Base-by-base conservation (phyloP, 2,888 invertebrate genomes). In the Pseudolycoriella hygida region DNA sequence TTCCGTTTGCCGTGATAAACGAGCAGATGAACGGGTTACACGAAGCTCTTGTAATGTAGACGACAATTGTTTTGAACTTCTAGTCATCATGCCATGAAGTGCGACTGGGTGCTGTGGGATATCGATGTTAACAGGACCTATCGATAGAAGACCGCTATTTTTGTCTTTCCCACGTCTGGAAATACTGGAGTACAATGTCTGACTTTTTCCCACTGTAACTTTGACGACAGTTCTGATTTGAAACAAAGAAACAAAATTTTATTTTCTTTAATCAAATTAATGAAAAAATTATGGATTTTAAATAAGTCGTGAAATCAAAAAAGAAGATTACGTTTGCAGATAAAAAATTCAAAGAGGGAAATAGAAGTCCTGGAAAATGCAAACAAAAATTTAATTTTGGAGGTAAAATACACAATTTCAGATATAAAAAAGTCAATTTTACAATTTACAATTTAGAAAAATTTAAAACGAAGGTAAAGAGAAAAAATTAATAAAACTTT, bases 91-190 rank as follows among this genome's bases (percentile, higher is more conserved):
- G 43, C 94, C 96, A 66, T 98, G 97, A 53, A 98, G 68, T 6
- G 89, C 93, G 1, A 96, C 93, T 0, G 97, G 97, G 68, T 97
- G 96, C 66, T 97, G 96, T 3, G 98, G 97, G 58, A 98, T 90
- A 64, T 96, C 94, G 46, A 96, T 82, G 50, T 86, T 79, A 1
- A 96, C 82, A 12, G 84, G 82, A 1, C 94, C 96, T 45, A 96
- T 76, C 8, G 86, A 87, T 8, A 90, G 67, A 47, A 93, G 62
- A 1, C 83, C 80, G 43, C 82, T 76, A 60, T 87, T 88, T 57
- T 83, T 81, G 57, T 83, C 83, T 57, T 83, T 78, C 56, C 80
- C 65, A 55, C 77, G 70, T 55, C 79, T 74, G 10, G 79, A 81
- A 53, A 78, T 75, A 60, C 88, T 88, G 2, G 92, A 90, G 66